These are phyloP conservation scores for Ridgeia piscesae DNA, from an alignment of 1,140 invertebrate genomes.

Conservation along the genomic window DNA sequence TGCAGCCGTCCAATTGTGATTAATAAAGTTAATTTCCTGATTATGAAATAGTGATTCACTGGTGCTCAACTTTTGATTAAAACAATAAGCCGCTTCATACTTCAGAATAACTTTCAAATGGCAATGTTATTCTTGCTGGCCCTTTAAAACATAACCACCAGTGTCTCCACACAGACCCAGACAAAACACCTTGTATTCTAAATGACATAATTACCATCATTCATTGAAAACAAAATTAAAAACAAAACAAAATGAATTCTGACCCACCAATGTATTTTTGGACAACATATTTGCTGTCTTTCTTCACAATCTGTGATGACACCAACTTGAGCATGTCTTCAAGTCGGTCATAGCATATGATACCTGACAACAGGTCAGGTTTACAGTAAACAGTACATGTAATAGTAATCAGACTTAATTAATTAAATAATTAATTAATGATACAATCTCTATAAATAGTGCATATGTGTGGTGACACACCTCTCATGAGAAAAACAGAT, in stretches of 20 bases:
- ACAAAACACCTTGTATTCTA: background rate
- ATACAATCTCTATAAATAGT: background rate
- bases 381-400: background rate
- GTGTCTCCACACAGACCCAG: background rate
- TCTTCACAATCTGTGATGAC: slow-evolving; percentile 16
- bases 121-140: background rate
- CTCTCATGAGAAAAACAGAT: too few species aligned
- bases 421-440: too few species aligned
- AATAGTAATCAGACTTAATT: too few species aligned
- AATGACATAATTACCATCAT: background rate
- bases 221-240: background rate
- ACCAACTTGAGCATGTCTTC: slow-evolving; percentile 32
- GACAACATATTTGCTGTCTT: slow-evolving; percentile 81
- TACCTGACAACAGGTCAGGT: slow-evolving; percentile 2
- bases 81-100: background rate
- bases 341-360: slow-evolving; percentile 38
- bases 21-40: background rate
- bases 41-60: background rate
- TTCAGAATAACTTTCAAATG: background rate
- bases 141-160: background rate
- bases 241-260: too few species aligned
- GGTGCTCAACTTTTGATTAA: background rate
- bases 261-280: slow-evolving; percentile 89
- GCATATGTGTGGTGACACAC: too few species aligned
- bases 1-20: background rate